Percentiles rank a stretch among this genome's conserved stretches.
Conservation (phyloP, 2,888 invertebrate genomes). For the Pandemis corylana region DNA sequence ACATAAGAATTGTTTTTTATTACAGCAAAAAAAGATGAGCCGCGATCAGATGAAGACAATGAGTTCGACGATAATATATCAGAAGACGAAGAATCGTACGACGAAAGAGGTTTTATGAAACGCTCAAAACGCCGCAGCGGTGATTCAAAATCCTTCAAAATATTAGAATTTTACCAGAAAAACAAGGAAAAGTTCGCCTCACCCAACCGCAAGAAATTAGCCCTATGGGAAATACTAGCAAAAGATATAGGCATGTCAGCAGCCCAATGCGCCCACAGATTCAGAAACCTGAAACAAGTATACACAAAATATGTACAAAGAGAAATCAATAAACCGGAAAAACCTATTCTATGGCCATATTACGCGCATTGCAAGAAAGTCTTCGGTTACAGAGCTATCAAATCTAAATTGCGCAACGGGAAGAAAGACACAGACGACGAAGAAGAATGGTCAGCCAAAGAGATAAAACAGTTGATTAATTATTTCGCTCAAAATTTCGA, state of each 20-base stretch:
- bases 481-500: slow-evolving; percentile 64
- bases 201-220: slow-evolving; percentile 62
- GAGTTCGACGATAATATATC: slow-evolving; percentile 50
- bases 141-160: slow-evolving; percentile 70
- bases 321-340: slow-evolving; percentile 74
- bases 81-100: slow-evolving; percentile 61
- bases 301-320: slow-evolving; percentile 70
- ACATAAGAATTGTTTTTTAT: slow-evolving; percentile 26
- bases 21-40: slow-evolving; percentile 67
- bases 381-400: slow-evolving; percentile 73
- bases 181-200: slow-evolving; percentile 73
- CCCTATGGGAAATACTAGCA: slow-evolving; percentile 66
- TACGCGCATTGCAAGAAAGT: slow-evolving; percentile 76
- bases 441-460: slow-evolving; percentile 71
- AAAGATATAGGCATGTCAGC: slow-evolving; percentile 66
- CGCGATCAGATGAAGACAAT: slow-evolving; percentile 52
- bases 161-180: slow-evolving; percentile 73
- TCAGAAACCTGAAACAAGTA: slow-evolving; percentile 72
- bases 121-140: slow-evolving; percentile 55
- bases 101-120: slow-evolving; percentile 60
- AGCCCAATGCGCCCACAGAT: slow-evolving; percentile 71
- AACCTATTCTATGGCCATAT: slow-evolving; percentile 76
- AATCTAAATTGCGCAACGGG: slow-evolving; percentile 66
- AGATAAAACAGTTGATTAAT: slow-evolving; percentile 68
- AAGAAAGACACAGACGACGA: slow-evolving; percentile 58